A percentile compares a stretch with the other conserved stretches of the same genome.
Evolutionary conservation across 53 echinoderm and acorn worm species (phyloP).

Genomic region (Apostichopus leukothele): DNA sequence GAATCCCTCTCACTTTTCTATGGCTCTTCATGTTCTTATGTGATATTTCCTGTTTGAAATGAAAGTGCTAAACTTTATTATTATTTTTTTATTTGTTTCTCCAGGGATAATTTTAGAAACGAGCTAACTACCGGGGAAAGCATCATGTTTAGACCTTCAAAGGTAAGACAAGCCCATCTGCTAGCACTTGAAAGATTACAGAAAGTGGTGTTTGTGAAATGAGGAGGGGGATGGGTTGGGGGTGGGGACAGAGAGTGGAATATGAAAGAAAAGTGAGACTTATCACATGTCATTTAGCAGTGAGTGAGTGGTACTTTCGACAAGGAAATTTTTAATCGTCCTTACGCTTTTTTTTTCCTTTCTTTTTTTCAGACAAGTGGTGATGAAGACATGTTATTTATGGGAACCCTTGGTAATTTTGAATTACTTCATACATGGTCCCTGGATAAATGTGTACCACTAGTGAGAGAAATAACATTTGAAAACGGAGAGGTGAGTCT

Average conservation of each 20-base stretch:
- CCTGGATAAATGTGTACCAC: constrained; percentile 91
- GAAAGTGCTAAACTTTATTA: too few species aligned
- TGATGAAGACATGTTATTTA: constrained; percentile 87
- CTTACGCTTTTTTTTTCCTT: background rate
- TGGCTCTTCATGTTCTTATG: too few species aligned
- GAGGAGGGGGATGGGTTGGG: too few species aligned
- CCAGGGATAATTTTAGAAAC: constrained; percentile 77
- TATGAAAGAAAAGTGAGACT: too few species aligned
- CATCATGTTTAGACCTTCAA: constrained; percentile 93
- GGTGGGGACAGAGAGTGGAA: too few species aligned
- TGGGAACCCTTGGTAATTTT: constrained; percentile 78
- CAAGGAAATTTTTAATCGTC: too few species aligned
- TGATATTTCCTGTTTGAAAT: too few species aligned
- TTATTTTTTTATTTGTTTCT: background rate
- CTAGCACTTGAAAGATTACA: too few species aligned
- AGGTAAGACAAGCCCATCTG: constrained; percentile 62
- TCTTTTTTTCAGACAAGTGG: constrained; percentile 57
- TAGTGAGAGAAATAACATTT: constrained; percentile 99
- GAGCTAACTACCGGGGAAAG: constrained; percentile 77
- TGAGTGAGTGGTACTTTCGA: too few species aligned
- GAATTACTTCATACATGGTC: constrained; percentile 84
- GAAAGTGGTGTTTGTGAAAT: too few species aligned
- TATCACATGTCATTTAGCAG: too few species aligned
- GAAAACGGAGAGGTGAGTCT: constrained; percentile 98
- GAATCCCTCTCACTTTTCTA: too few species aligned